A percentile compares a stretch with the other conserved stretches of the same genome.
Evolutionary conservation across 2,113 vertebrate genomes (phyloP).

Genomic region (Ochotona curzoniae): DNA sequence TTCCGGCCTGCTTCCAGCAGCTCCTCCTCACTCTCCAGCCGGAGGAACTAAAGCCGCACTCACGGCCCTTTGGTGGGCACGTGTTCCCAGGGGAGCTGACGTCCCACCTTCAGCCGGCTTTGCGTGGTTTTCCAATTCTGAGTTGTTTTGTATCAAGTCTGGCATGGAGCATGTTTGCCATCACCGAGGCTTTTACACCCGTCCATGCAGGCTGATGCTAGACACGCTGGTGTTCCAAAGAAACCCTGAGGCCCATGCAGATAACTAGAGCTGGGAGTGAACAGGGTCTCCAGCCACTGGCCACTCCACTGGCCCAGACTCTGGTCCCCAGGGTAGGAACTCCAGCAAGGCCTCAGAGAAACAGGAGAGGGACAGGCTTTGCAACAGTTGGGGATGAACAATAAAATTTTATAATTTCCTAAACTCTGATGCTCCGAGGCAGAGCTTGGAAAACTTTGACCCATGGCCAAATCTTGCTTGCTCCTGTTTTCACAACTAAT

Average conservation of each 20-base stretch:
- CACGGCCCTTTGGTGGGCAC: too few species aligned
- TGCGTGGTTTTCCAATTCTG: not conserved
- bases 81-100: too few species aligned
- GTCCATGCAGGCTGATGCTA: not conserved
- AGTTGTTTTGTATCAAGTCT: not conserved
- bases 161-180: not conserved
- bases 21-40: too few species aligned
- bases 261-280: not conserved
- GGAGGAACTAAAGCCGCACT: too few species aligned
- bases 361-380: not conserved
- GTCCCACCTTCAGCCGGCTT: not conserved
- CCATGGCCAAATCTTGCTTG: not conserved
- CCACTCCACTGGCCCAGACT: not conserved
- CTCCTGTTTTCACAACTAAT: not conserved
- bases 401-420: not conserved
- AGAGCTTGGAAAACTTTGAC: not conserved
- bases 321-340: not conserved
- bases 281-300: fast-evolving
- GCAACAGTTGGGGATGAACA: not conserved
- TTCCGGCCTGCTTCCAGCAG: too few species aligned
- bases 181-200: not conserved
- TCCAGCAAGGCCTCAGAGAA: not conserved
- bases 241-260: not conserved
- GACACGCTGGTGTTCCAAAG: not conserved
- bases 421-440: not conserved